These are phyloP conservation scores for Acanthopleura granulata DNA, from an alignment of 2,888 invertebrate genomes.

Conservation along the genomic window DNA sequence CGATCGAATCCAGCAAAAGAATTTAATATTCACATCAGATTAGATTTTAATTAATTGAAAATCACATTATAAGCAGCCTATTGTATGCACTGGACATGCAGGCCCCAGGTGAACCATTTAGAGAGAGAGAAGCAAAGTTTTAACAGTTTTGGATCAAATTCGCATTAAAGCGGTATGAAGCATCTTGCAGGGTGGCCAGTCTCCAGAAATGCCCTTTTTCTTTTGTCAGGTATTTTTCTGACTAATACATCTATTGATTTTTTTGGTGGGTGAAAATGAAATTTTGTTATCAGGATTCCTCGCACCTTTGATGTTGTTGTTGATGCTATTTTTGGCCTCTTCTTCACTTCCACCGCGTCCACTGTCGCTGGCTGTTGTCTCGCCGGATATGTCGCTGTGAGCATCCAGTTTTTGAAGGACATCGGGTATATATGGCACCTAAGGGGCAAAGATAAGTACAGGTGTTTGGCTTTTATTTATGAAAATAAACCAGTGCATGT, in stretches of 20 bases:
- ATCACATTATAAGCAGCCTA: not conserved
- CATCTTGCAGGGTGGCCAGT: too few relatives aligned
- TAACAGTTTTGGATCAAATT: too few relatives aligned
- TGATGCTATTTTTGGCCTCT: not conserved
- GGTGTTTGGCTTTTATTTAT: too few relatives aligned
- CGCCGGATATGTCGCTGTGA: slow-evolving; percentile 14
- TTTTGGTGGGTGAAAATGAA: not conserved
- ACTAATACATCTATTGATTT: not conserved
- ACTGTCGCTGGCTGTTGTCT: slow-evolving; percentile 14
- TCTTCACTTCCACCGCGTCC: slow-evolving; percentile 19
- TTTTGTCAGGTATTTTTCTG: not conserved
- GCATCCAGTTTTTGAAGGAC: slow-evolving; percentile 14
- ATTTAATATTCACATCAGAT: slow-evolving; percentile 7
- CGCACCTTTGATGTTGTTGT: slow-evolving; percentile 18
- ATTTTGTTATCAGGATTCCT: slow-evolving; percentile 3
- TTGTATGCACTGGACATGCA: not conserved
- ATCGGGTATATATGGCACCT: slow-evolving; percentile 4
- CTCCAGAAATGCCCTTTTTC: too few relatives aligned
- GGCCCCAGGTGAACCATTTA: too few relatives aligned
- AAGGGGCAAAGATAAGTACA: not conserved
- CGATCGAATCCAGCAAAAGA: not conserved
- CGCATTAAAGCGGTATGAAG: too few relatives aligned
- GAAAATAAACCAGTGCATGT: too few relatives aligned
- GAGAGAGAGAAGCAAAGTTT: too few relatives aligned
- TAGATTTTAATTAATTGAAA: slow-evolving; percentile 5